Evolutionary conservation across 2,797 vertebrate genomes (phyloP), one percentile per base, ranked within the genome.

Genomic region (Melanotaenia trifasciata): DNA sequence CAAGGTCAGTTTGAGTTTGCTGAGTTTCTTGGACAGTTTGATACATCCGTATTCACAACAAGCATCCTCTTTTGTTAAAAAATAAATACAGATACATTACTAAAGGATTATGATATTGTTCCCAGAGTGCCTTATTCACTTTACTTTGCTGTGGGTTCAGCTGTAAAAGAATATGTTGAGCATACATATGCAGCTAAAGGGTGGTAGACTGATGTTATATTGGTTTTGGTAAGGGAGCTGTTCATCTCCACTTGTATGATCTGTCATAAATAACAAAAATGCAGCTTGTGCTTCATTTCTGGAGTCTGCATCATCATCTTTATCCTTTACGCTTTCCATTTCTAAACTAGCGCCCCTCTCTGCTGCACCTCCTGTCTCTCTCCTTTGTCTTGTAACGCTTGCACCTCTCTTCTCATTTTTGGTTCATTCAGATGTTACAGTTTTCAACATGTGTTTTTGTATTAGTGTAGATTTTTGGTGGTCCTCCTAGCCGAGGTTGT

Each of bases 1-100:
- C 63, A 99, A 99, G 97, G 98, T 99, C 71, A 58, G 89, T 58
- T 40, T 24, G 24, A 54, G 30, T 20, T 0, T 32, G 16, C 16
- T 32, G 3, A 0, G 8, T 58, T 16, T 43, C 43, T 26, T 26
- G 14, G 3, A 43, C 24, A 40, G 12, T 40, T 38, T 38, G 33
- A 45, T 12, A 9, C n/a, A 53, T 47, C 24, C 57, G 20, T n/a
- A 32, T 16, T 45, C 16, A 51, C 47, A 30, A 18, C 54, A 10
- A 9, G 14, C 26, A 54, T 54, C 51, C 6, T 54, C 22, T 53
- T 26, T 24, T 56, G 18, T 30, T 30, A 13, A 11, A 14, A 13
- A 26, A 45, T 28, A 16, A 28, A 50, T 50, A 50, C 45, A n/a
- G 16, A n/a, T 9, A n/a, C 20, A n/a, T 50, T 16, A 38, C 11